These are phyloP conservation scores for Tolmerus cingulatus DNA, from an alignment of 2,888 invertebrate species.

Conservation along the genomic window DNA sequence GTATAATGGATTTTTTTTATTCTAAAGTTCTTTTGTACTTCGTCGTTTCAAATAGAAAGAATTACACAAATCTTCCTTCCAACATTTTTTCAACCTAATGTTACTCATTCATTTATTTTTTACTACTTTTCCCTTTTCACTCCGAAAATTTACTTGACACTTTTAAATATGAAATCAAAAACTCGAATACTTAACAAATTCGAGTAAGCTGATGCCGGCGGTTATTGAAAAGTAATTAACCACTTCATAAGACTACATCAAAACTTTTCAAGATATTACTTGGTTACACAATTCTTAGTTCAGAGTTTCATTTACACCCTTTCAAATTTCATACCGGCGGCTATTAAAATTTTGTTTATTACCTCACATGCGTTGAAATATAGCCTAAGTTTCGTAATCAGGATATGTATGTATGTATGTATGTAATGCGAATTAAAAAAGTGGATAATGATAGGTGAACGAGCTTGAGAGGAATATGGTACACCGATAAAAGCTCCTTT, in stretches of 20 bases:
- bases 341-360: background rate
- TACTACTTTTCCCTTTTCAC: background rate
- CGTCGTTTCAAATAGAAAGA: no score
- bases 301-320: background rate
- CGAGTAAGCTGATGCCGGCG: background rate
- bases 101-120: background rate
- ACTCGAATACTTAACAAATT: background rate
- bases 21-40: no score
- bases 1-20: no score
- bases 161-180: background rate
- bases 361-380: background rate
- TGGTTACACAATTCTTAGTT: background rate
- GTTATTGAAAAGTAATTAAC: background rate
- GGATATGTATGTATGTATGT: background rate
- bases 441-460: no score
- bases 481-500: no score
- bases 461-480: no score
- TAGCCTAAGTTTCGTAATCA: background rate
- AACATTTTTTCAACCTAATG: no score
- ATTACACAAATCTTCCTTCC: no score
- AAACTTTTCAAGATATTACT: background rate
- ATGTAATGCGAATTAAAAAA: no score
- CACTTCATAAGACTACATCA: background rate
- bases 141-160: background rate
- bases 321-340: background rate